Base-by-base conservation (phyloP, 2,888 invertebrate genomes). In the Ophion obscuratus region DNA sequence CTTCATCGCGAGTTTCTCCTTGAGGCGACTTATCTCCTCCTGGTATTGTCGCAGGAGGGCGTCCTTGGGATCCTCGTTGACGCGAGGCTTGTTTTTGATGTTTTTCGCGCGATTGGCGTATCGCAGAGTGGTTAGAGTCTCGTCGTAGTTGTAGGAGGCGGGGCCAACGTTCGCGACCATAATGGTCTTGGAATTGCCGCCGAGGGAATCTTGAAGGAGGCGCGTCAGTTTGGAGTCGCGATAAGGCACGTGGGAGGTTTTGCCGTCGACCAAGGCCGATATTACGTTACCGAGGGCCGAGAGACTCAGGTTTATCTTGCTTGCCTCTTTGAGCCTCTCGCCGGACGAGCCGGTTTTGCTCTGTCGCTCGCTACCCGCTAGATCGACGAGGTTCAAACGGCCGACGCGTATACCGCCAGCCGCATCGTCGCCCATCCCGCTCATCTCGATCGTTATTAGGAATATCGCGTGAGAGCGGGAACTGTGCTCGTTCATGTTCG, bases 141-240 rank as follows among this genome's bases (percentile, higher is more conserved):
- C 99, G 92, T 99, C 99, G 95, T 98, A 99, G 95, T 99, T 99
- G 95, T 98, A 99, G 89, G 97, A 97, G 27, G 99, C 99, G 40
- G 99, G 99, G 0, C 99, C 99, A 92, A 99, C 97, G 94, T 99
- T 99, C 11, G 99, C 99, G 79, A 99, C 98, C 99, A 99, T 99
- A 80, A 99, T 98, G 1, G 99, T 99, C 94, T 99, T 99, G 67
- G 99, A 98, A 95, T 99, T 99, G 11, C 99, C 99, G 81, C 99
- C 99, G 68, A 99, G 95, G 0, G 99, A 99, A 95, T 99, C 99
- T 95, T 99, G 99, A 84, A 99, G 95, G 80, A 99, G 95, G 77
- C 99, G 96, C 10, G 99, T 99, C 82, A 99, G 95, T 95, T 99
- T 99, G 4, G 99, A 99, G 94, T 99, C 99, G 93, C 99, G 95